Percentiles rank a stretch among this genome's conserved stretches.
Evolutionary conservation across 2,888 invertebrate species (phyloP).

Genomic region (Pyralis farinalis): DNA sequence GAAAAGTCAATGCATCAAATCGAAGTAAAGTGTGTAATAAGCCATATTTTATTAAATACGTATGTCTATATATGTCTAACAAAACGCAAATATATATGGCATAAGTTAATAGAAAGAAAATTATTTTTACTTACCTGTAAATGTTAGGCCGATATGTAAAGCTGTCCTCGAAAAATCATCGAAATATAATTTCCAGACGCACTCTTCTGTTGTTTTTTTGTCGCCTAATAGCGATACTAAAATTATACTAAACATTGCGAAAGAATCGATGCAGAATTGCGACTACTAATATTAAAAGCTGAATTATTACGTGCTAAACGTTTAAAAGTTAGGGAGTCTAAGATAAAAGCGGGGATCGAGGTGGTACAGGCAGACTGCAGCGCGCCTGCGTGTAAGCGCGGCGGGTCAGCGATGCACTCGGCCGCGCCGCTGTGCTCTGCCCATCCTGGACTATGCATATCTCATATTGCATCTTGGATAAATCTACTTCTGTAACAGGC

Average conservation of each 20-base stretch:
- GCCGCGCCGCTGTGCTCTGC: neutral
- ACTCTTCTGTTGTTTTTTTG: slow-evolving; percentile 13
- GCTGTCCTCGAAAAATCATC: slow-evolving; percentile 28
- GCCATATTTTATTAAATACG: too few species aligned
- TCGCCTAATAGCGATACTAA: neutral
- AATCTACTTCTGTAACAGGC: slow-evolving; percentile 26
- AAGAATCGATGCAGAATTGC: too few species aligned
- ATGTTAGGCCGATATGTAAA: slow-evolving; percentile 34
- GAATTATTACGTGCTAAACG: neutral
- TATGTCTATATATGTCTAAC: too few species aligned
- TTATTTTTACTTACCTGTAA: slow-evolving; percentile 44
- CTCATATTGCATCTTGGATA: slow-evolving; percentile 34
- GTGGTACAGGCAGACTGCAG: slow-evolving; percentile 5
- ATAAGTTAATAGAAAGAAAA: neutral
- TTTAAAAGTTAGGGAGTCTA: neutral
- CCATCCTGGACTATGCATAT: slow-evolving; percentile 10
- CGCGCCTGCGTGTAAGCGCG: slow-evolving; percentile 3
- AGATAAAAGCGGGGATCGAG: neutral
- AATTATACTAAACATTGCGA: slow-evolving; percentile 12
- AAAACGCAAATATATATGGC: too few species aligned
- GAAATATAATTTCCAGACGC: slow-evolving; percentile 44
- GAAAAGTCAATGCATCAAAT: too few species aligned
- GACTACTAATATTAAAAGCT: too few species aligned
- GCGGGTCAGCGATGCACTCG: slow-evolving; percentile 1
- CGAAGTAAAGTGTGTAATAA: too few species aligned